Base-by-base conservation (phyloP, 1,140 invertebrate species). In the Drosophila bocqueti region DNA sequence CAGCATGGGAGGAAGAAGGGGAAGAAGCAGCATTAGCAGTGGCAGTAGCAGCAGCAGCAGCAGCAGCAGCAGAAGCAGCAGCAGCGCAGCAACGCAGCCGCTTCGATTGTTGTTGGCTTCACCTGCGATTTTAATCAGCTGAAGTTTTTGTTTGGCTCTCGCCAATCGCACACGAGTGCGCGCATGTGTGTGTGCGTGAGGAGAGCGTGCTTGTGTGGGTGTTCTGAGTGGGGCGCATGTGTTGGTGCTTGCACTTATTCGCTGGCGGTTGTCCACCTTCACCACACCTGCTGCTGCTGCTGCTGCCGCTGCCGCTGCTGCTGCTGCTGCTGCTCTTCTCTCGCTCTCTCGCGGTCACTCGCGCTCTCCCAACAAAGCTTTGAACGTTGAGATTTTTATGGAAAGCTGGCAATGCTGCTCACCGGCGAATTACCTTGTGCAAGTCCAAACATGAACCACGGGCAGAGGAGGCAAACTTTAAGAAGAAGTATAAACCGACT, bases 201-300 rank as follows among this genome's bases (percentile, higher is more conserved):
- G 26, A 26, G 11, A n/a, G 3, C 49, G 26, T 21, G 15, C 29
- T 2, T 26, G 40, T 52, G 50, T 42, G 29, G 5, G 65, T 49
- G 75, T 43, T 47, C 46, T 36, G 60, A 11, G 46, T 26, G 59
- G 40, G n/a, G 36, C 21, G 36, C 54, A 62, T 64, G 49, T 36
- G 42, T 43, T 62, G 57, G 63, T 61, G 50, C 38, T 54, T 73
- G 60, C 61, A 64, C 31, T 65, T 76, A 76, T 74, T 65, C 26
- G 49, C 40, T 61, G 50, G 46, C 38, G 26, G 34, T 45, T 71
- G 79, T 71, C 73, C 73, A 87, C 46, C 83, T 91, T 83, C 86
- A 91, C 87, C 87, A 91, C 82, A 91, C 86, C 80, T 91, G 86
- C 86, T 91, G 82, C 80, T 91, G 89, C 86, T 90, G 81, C 75